Percentiles rank a stretch among this genome's conserved stretches.
phyloP scores from a whole-genome alignment of 1,140 invertebrate genomes.

The Sweltsa coloradensis region DNA sequence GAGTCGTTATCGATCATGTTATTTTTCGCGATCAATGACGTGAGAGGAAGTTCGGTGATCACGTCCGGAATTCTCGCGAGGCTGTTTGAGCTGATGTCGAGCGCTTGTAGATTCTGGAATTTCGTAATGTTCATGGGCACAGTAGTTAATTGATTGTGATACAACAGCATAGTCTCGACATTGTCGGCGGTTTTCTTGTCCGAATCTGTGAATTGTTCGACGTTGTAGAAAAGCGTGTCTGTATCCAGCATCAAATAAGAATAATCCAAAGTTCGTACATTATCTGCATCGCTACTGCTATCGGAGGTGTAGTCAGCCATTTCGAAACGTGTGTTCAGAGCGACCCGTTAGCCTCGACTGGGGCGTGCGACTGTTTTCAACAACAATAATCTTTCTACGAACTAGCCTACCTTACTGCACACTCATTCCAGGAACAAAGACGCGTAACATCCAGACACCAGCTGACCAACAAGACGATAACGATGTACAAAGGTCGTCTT shows the following conservation, averaged over 20 bases:
- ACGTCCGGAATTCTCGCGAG: slow-evolving; percentile 61
- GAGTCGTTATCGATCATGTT: slow-evolving; percentile 70
- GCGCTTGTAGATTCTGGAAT: slow-evolving; percentile 53
- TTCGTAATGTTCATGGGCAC: slow-evolving; percentile 38
- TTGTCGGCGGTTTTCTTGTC: slow-evolving; percentile 42
- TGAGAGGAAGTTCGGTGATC: slow-evolving; percentile 57
- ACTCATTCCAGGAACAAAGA: too few species aligned
- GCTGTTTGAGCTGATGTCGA: slow-evolving; percentile 85
- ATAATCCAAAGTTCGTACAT: slow-evolving; percentile 48
- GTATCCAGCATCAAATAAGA: slow-evolving; percentile 50
- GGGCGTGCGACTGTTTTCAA: too few species aligned
- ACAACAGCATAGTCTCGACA: slow-evolving; percentile 55
- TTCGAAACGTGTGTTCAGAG: too few species aligned
- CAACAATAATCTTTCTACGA: too few species aligned
- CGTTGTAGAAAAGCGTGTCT: slow-evolving; percentile 39
- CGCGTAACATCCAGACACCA: too few species aligned
- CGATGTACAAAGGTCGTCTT: too few species aligned
- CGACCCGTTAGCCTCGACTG: too few species aligned
- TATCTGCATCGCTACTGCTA: slow-evolving; percentile 59
- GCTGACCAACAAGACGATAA: too few species aligned
- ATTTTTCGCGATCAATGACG: slow-evolving; percentile 72
- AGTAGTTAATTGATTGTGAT: slow-evolving; percentile 51
- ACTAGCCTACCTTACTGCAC: too few species aligned
- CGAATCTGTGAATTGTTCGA: slow-evolving; percentile 35
- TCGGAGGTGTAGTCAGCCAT: slow-evolving; percentile 70